These are phyloP conservation scores for Crotalus tigris DNA, from an alignment of 2,113 vertebrate genomes.

Conservation along the genomic window DNA sequence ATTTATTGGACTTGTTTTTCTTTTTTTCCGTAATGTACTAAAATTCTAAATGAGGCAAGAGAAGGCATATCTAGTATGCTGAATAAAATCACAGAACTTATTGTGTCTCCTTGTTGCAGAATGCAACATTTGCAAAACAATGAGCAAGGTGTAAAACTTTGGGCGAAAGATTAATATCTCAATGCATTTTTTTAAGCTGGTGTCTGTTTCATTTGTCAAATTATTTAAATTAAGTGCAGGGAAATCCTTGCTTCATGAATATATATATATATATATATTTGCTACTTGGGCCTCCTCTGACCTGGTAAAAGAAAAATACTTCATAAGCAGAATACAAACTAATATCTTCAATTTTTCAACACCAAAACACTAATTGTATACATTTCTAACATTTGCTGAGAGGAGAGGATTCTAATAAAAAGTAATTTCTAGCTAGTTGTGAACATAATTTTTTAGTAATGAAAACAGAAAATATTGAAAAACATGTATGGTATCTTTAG, in stretches of 20 bases:
- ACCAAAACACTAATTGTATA: background rate
- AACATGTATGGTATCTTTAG: background rate
- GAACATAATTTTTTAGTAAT: fast-evolving
- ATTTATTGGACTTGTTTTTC: background rate
- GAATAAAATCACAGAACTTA: constrained; percentile 32
- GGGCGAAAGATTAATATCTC: constrained; percentile 22
- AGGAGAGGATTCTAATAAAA: constrained; percentile 13
- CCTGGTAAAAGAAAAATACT: background rate
- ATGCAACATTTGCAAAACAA: constrained; percentile 1
- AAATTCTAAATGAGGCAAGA: background rate
- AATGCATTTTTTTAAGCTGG: constrained; percentile 13
- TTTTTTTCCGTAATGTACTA: constrained; percentile 23
- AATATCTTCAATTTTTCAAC: fast-evolving
- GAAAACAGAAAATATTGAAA: background rate
- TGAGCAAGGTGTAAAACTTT: background rate
- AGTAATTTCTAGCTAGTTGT: fast-evolving
- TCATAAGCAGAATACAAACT: constrained; percentile 28
- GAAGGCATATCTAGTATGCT: constrained; percentile 14
- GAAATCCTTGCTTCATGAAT: constrained; percentile 2
- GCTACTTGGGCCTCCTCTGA: background rate
- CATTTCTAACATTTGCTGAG: constrained; percentile 28
- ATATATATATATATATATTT: background rate
- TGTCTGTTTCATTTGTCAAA: constrained; percentile 12
- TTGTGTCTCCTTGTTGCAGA: constrained; percentile 27
- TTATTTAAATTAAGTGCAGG: constrained; percentile 24